Percentiles rank a stretch among this genome's conserved stretches.
phyloP scores from a whole-genome alignment of 2,888 invertebrate genomes.

The Pachliopta kotzebuea region DNA sequence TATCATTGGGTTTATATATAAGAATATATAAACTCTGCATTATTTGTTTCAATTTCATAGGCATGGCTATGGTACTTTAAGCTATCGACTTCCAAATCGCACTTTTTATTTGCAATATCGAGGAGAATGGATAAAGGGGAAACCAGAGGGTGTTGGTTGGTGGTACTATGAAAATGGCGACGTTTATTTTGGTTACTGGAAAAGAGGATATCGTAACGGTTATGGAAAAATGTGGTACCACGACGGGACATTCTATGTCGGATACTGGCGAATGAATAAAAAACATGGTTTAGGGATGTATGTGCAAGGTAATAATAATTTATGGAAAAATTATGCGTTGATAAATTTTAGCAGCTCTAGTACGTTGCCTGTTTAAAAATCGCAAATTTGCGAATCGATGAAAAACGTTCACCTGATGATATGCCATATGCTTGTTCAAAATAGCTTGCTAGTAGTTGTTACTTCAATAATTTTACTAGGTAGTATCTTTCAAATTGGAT shows the following conservation, averaged over 20 bases:
- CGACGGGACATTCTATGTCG: conserved; percentile 81
- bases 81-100: conserved; percentile 58
- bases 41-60: conserved; percentile 38
- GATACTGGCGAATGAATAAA: conserved; percentile 77
- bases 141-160: conserved; percentile 80
- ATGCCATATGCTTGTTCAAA: too few relatives aligned
- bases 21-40: neutral
- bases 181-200: conserved; percentile 81
- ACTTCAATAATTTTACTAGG: too few relatives aligned
- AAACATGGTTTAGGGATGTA: conserved; percentile 78
- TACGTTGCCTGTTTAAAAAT: too few relatives aligned
- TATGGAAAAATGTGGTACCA: conserved; percentile 83
- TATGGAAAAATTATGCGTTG: neutral
- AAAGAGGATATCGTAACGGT: conserved; percentile 73
- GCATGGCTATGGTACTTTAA: conserved; percentile 81
- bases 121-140: conserved; percentile 82
- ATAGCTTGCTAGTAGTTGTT: too few relatives aligned
- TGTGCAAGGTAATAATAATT: conserved; percentile 65
- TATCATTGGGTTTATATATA: neutral
- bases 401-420: too few relatives aligned
- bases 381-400: too few relatives aligned
- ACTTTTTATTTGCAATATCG: conserved; percentile 73
- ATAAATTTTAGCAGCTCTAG: neutral
- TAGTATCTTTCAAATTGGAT: too few relatives aligned
- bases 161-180: conserved; percentile 78